Conservation (phyloP, 2,888 invertebrate species). For the Caenorhabditis doughertyi region DNA sequence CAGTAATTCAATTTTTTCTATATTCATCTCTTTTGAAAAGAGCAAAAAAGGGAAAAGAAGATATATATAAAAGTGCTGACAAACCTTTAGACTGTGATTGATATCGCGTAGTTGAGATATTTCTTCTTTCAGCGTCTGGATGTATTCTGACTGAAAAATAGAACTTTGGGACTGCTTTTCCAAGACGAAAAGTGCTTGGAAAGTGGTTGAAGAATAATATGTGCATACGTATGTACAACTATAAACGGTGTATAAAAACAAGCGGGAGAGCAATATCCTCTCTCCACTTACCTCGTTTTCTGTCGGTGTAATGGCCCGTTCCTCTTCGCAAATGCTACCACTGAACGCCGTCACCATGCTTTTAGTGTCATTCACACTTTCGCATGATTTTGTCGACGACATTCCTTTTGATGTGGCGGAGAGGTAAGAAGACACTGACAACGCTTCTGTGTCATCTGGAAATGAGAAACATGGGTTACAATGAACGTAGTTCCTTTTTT, state of each 20-base stretch:
- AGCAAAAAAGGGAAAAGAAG: constrained; percentile 2
- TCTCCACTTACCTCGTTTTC: constrained; percentile 73
- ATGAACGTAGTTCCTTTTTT: not conserved
- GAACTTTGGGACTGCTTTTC: constrained; percentile 74
- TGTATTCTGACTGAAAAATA: constrained; percentile 58
- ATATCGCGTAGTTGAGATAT: constrained; percentile 84
- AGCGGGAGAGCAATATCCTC: constrained; percentile 1
- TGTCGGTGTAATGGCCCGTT: constrained; percentile 79
- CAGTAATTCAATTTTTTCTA: constrained; percentile 34
- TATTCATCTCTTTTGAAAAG: constrained; percentile 19
- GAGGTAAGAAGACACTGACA: constrained; percentile 79
- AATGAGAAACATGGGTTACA: not conserved
- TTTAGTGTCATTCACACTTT: constrained; percentile 74
- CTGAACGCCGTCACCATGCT: constrained; percentile 74
- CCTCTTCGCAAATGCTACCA: constrained; percentile 75
- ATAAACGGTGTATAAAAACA: constrained; percentile 9
- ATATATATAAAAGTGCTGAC: not conserved
- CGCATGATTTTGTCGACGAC: constrained; percentile 79
- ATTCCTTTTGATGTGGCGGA: constrained; percentile 81
- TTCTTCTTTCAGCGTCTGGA: constrained; percentile 86
- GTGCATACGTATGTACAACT: constrained; percentile 29
- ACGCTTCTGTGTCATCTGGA: constrained; percentile 71
- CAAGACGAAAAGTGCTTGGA: not conserved
- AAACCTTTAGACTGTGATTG: constrained; percentile 75
- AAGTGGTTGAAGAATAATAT: not conserved